Conservation (phyloP, 2,797 vertebrate species). For the Sebastes miniatus region DNA sequence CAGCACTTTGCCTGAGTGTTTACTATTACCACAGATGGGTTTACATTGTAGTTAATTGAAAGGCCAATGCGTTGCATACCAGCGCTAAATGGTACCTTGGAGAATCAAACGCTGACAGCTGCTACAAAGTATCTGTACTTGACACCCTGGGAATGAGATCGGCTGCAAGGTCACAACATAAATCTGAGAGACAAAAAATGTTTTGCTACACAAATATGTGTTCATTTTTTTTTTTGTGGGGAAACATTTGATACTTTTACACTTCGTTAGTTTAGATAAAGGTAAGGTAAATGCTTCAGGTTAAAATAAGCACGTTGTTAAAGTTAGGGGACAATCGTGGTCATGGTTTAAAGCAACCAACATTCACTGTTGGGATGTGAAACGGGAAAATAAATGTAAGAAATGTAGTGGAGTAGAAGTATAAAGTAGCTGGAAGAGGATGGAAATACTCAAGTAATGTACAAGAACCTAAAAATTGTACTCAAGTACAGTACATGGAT, state of each 20-base stretch:
- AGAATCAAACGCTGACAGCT: too few species aligned
- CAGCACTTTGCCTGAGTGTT: too few species aligned
- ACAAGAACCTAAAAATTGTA: background rate
- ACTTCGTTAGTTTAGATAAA: background rate
- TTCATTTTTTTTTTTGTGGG: background rate
- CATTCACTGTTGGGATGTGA: background rate
- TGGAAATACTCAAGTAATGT: background rate
- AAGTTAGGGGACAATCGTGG: background rate
- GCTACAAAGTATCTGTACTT: too few species aligned
- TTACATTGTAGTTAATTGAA: too few species aligned
- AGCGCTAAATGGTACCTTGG: too few species aligned
- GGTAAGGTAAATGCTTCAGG: background rate
- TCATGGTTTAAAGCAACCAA: background rate
- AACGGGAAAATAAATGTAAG: background rate
- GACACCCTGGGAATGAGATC: too few species aligned
- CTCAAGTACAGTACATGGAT: too few species aligned
- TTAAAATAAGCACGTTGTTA: background rate
- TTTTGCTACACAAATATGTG: background rate
- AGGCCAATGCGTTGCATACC: too few species aligned
- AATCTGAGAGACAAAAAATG: background rate
- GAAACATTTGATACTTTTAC: background rate
- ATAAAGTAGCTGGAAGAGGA: background rate
- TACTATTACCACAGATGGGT: too few species aligned
- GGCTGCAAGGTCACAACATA: background rate
- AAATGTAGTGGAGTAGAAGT: background rate